Evolutionary conservation across 2,888 invertebrate genomes (phyloP).

Genomic region (Rhodophaea formosa): DNA sequence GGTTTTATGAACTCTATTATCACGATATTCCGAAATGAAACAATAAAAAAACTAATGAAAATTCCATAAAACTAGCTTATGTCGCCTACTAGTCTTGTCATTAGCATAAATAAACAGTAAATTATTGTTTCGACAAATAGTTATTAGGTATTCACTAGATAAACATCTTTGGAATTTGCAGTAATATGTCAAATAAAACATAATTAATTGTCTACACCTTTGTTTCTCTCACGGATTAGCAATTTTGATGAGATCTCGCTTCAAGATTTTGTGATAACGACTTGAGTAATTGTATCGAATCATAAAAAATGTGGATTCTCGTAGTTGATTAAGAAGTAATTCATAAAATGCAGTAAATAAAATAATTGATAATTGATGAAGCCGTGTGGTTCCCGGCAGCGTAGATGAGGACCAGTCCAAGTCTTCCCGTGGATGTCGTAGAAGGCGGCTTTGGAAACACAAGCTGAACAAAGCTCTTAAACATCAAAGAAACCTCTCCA

Average conservation of each 20-base stretch:
- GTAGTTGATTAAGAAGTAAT: too few relatives aligned
- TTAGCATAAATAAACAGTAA: conserved; percentile 68
- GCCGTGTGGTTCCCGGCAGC: too few relatives aligned
- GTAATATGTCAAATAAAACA: conserved; percentile 55
- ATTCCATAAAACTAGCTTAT: conserved; percentile 69
- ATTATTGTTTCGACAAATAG: conserved; percentile 75
- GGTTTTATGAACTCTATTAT: conserved; percentile 33
- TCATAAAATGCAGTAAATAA: not conserved
- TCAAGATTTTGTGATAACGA: conserved; percentile 12
- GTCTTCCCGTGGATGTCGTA: too few relatives aligned
- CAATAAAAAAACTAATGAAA: conserved; percentile 69
- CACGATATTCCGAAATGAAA: conserved; percentile 55
- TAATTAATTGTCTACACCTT: conserved; percentile 57
- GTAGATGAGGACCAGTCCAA: too few relatives aligned
- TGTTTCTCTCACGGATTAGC: conserved; percentile 40
- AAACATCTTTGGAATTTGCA: conserved; percentile 56
- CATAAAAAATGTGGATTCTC: too few relatives aligned
- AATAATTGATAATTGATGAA: too few relatives aligned
- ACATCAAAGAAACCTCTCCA: too few relatives aligned
- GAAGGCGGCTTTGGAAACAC: too few relatives aligned
- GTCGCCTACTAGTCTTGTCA: conserved; percentile 61
- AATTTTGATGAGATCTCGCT: conserved; percentile 29
- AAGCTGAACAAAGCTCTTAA: too few relatives aligned
- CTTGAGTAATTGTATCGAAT: not conserved
- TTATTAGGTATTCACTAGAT: conserved; percentile 58